Base-by-base conservation (phyloP, 2,113 vertebrate species). In the Entomyzon cyanotis region DNA sequence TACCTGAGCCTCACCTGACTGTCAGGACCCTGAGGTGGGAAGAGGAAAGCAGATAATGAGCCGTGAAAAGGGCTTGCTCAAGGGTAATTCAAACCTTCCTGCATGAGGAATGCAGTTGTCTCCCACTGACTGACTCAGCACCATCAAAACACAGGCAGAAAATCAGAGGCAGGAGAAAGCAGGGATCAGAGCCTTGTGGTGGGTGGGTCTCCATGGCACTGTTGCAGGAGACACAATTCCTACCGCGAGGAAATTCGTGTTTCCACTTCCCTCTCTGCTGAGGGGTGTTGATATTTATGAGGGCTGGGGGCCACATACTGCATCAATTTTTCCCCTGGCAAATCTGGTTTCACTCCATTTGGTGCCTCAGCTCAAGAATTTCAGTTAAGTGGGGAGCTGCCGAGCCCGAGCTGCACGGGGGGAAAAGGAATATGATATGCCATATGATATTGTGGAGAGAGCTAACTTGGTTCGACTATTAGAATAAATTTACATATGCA, bases 401-500 rank as follows among this genome's bases (percentile, higher is more conserved):
- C 4, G 11, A 77, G 74, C 50, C 28, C 1, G 0, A 60, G 33
- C 71, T 11, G 16, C 71, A 41, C 4, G 6, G 37, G 50, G 50
- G 41, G n/a, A 67, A 90, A 71, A 91, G 0, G 4, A 91, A 44
- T 52, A 90, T 62, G 94, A 44, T 52, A 90, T 62, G 94, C 63
- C 75, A 63, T 18, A 10, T 10, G 91, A 91, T 76, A 35, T 6
- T 9, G 39, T 19, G 27, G 63, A 90, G 93, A 81, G 47, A 42
- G 42, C 64, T 44, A 65, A 42, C 86, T 70, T 27, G 13, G 27
- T 69, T 76, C 41, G 4, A 8, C 90, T 67, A 62, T 63, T 77
- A 70, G 52, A 88, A 91, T 73, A 90, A 80, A 94, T 96, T 89
- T 96, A 35, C 90, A 95, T 80, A 83, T 11, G 39, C 87, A 37